A percentile compares a stretch with the other conserved stretches of the same genome.
Conservation (phyloP, 2,113 vertebrate genomes). For the Lagopus muta region DNA sequence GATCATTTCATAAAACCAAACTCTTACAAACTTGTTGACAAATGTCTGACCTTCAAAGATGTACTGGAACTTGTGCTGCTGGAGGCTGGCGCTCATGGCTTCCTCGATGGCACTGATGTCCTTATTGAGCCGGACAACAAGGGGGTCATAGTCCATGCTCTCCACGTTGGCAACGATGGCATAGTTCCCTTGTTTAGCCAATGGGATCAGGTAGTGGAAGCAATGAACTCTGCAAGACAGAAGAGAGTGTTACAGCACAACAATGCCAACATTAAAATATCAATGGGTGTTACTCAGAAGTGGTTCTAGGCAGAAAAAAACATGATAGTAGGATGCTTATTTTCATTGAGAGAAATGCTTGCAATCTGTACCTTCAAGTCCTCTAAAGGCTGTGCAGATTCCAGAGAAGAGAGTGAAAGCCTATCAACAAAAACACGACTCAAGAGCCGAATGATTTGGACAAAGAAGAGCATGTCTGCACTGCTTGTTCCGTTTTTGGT, state of each 20-base stretch:
- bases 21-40: not conserved
- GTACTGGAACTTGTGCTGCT: conserved; percentile 99
- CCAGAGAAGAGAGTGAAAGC: not conserved
- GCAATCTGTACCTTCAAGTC: not conserved
- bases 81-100: conserved; percentile 92
- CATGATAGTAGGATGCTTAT: not conserved
- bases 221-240: conserved; percentile 89
- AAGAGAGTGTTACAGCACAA: not conserved
- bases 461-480: not conserved
- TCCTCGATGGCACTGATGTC: conserved; percentile 97
- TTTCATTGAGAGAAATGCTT: not conserved
- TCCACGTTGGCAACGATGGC: conserved; percentile 98
- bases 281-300: accelerated
- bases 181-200: conserved; percentile 97
- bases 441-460: not conserved
- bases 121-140: conserved; percentile 97
- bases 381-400: not conserved
- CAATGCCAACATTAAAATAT: accelerated
- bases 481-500: not conserved
- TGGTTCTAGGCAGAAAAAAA: not conserved
- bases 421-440: no score
- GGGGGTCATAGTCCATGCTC: conserved; percentile 98
- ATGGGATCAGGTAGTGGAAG: conserved; percentile 96
- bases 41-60: conserved; percentile 92
- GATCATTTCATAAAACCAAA: accelerated